Conservation (phyloP, 2,113 vertebrate species). For the Nesogale talazaci region DNA sequence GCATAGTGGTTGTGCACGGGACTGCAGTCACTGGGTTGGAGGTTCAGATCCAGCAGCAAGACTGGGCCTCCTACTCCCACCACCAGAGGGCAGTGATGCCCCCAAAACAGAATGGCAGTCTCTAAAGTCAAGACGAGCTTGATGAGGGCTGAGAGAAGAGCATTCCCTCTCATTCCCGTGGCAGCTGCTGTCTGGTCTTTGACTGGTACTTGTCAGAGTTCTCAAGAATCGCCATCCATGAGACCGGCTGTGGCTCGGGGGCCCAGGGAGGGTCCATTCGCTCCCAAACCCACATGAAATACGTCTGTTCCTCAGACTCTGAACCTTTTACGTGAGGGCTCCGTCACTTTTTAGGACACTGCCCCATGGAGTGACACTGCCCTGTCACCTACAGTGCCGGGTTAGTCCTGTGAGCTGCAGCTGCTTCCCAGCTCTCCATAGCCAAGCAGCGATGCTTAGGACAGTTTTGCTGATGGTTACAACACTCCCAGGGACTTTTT, state of each 20-base stretch:
- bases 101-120: too few relatives aligned
- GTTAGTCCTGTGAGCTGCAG: not conserved
- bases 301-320: not conserved
- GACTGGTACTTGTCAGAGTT: not conserved
- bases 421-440: not conserved
- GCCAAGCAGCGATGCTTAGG: not conserved
- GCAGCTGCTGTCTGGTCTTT: not conserved
- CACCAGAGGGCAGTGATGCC: too few relatives aligned
- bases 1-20: too few relatives aligned
- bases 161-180: not conserved
- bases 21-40: too few relatives aligned
- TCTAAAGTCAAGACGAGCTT: not conserved
- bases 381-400: fast-evolving
- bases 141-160: not conserved
- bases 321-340: not conserved
- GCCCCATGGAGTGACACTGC: too few relatives aligned
- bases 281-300: not conserved
- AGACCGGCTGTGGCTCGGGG: not conserved
- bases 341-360: not conserved
- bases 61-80: too few relatives aligned
- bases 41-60: too few relatives aligned
- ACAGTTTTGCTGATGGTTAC: not conserved
- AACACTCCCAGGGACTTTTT: not conserved
- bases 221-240: not conserved
- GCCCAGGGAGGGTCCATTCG: not conserved